Percentiles rank a stretch among this genome's conserved stretches.
phyloP scores from a whole-genome alignment of 2,113 vertebrate species.

The Falcunculus frontatus region DNA sequence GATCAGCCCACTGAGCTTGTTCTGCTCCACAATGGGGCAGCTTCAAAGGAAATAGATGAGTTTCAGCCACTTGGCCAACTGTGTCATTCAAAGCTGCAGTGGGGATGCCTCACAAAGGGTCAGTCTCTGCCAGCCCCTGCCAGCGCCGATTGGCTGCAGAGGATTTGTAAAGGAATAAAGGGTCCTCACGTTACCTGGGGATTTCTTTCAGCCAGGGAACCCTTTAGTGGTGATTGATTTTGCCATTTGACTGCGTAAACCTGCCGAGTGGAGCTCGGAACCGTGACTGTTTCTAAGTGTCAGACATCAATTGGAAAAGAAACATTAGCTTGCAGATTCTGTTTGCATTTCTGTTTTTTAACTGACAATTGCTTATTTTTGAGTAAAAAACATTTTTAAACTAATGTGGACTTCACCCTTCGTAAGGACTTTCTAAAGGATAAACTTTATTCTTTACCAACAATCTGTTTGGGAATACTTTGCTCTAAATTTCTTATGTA shows the following conservation, averaged over 20 bases:
- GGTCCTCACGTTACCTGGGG: background rate
- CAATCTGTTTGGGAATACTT: background rate
- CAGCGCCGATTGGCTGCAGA: background rate
- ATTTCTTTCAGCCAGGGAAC: constrained; percentile 19
- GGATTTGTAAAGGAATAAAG: background rate
- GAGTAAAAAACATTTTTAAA: background rate
- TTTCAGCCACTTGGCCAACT: background rate
- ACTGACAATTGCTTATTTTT: background rate
- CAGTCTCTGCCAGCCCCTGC: background rate
- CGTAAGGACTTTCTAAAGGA: background rate
- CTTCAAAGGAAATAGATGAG: background rate
- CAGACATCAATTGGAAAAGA: background rate
- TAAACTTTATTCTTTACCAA: background rate
- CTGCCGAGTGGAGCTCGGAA: background rate
- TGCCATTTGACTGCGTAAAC: background rate
- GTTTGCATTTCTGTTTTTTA: background rate
- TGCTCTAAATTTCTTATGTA: background rate
- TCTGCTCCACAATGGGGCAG: background rate
- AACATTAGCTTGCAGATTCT: background rate
- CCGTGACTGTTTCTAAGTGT: background rate
- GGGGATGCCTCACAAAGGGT: background rate
- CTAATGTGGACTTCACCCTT: background rate
- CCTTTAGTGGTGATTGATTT: background rate
- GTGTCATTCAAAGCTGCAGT: background rate
- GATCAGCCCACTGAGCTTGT: background rate